A percentile compares a stretch with the other conserved stretches of the same genome.
phyloP scores from a whole-genome alignment of 2,113 vertebrate species.

The Trematomus loennbergii region DNA sequence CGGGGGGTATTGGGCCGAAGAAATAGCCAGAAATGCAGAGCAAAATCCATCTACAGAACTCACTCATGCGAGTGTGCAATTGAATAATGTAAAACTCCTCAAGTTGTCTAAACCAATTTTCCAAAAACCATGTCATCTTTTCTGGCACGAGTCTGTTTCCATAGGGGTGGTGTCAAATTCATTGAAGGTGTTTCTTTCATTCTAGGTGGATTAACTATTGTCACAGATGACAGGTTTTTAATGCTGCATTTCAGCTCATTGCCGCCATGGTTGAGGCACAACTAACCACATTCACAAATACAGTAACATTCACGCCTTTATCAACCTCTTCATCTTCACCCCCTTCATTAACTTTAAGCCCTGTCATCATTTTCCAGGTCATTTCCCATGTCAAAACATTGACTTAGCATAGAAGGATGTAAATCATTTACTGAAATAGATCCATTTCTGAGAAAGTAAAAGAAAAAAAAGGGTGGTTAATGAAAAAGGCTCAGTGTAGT shows the following conservation, averaged over 20 bases:
- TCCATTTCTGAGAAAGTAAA: conserved; percentile 18
- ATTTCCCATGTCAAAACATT: conserved; percentile 38
- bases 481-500: conserved; percentile 5
- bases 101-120: background rate
- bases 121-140: background rate
- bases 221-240: conserved; percentile 16
- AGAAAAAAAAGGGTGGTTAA: background rate
- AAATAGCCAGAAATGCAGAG: background rate
- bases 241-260: background rate
- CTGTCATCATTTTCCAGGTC: conserved; percentile 34
- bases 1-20: too few species aligned
- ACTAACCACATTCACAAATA: conserved; percentile 23
- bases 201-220: background rate
- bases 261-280: background rate
- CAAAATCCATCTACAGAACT: background rate
- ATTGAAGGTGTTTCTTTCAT: background rate
- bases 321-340: conserved; percentile 39
- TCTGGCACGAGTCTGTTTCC: background rate
- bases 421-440: conserved; percentile 32
- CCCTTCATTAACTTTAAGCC: conserved; percentile 33
- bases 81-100: background rate
- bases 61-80: background rate
- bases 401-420: conserved; percentile 2
- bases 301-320: conserved; percentile 4
- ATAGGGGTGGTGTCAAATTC: background rate